Evolutionary conservation across 2,888 invertebrate genomes (phyloP).

Genomic region (Drosophila cracens): DNA sequence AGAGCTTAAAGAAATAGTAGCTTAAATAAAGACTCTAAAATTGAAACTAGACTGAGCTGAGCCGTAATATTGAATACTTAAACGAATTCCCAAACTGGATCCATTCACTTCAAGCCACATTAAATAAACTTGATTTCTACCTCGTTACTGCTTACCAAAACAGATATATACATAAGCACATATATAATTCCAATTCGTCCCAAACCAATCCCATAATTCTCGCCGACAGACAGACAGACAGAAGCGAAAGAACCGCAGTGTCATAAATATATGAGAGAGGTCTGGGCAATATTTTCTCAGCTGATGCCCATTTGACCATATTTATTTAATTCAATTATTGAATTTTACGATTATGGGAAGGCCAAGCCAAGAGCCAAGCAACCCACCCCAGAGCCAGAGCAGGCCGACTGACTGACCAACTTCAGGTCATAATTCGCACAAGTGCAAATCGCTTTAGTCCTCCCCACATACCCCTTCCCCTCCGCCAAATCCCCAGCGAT

Average conservation of each 20-base stretch:
- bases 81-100: neutral
- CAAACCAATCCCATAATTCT: slow-evolving; percentile 12
- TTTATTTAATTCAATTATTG: slow-evolving; percentile 84
- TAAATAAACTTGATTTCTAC: neutral
- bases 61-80: too few species aligned
- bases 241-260: slow-evolving; percentile 43
- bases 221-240: slow-evolving; percentile 8
- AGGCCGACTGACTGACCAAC: slow-evolving; percentile 19
- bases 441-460: slow-evolving; percentile 70
- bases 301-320: slow-evolving; percentile 74
- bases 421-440: slow-evolving; percentile 75
- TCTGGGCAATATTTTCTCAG: slow-evolving; percentile 75
- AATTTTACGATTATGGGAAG: slow-evolving; percentile 83
- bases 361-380: slow-evolving; percentile 17
- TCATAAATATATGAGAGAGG: slow-evolving; percentile 58
- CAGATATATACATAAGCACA: neutral
- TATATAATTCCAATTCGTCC: slow-evolving; percentile 12
- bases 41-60: too few species aligned
- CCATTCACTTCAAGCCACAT: neutral
- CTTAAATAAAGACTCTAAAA: neutral
- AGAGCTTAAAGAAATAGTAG: neutral
- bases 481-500: slow-evolving; percentile 67
- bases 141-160: slow-evolving; percentile 1
- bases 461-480: neutral
- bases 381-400: slow-evolving; percentile 20